phyloP scores from a whole-genome alignment of 2,113 vertebrate genomes.

The Cinclus cinclus region DNA sequence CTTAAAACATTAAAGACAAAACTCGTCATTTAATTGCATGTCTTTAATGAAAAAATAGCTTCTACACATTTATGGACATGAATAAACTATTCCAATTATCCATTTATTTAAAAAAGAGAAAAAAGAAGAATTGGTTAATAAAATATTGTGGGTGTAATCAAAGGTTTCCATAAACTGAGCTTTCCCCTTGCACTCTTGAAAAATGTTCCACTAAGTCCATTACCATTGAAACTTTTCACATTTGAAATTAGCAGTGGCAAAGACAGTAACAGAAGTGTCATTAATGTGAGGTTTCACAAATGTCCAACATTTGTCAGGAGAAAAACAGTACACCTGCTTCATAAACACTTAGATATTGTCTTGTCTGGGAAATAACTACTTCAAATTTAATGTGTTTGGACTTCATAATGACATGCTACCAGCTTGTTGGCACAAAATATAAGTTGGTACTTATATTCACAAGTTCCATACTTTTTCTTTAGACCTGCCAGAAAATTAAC shows the following conservation, averaged over 20 bases:
- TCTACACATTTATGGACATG: not conserved
- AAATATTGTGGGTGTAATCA: not conserved
- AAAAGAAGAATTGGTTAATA: not conserved
- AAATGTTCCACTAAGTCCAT: not conserved
- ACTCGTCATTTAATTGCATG: not conserved
- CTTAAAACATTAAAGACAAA: not conserved
- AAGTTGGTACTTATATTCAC: not conserved
- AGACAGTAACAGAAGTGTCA: not conserved
- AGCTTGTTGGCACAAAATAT: not conserved
- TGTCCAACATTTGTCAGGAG: not conserved
- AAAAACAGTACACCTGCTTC: not conserved
- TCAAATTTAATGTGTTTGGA: not conserved
- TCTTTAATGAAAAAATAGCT: not conserved
- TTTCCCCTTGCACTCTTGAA: rapidly evolving
- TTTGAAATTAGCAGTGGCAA: not conserved
- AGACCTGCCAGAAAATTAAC: not conserved
- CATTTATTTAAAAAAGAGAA: not conserved
- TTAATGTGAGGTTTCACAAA: not conserved
- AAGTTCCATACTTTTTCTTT: not conserved
- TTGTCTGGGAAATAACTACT: not conserved
- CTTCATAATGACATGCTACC: not conserved
- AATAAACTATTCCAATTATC: not conserved
- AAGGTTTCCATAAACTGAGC: not conserved
- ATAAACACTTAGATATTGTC: not conserved
- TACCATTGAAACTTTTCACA: not conserved